Evolutionary conservation across 2,797 vertebrate species (phyloP).

Genomic region (Menidia menidia): DNA sequence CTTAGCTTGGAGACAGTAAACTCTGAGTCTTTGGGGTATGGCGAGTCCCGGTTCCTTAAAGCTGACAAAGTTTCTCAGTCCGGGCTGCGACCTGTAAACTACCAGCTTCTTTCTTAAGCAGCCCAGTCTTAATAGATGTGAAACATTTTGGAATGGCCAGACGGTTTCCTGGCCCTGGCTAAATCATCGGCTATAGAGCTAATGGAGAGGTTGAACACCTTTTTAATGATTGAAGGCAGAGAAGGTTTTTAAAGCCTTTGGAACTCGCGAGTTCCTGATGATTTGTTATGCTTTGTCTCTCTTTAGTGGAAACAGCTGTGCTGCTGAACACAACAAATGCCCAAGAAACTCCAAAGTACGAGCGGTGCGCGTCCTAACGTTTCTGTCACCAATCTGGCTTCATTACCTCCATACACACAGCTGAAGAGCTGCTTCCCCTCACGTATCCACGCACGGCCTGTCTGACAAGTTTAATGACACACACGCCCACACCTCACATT

Average conservation of each 20-base stretch:
- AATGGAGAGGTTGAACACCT: neutral
- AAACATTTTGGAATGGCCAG: too few relatives aligned
- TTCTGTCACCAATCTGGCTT: slow-evolving; percentile 52
- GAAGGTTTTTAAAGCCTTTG: neutral
- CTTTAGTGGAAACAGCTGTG: slow-evolving; percentile 14
- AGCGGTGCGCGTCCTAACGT: slow-evolving; percentile 48
- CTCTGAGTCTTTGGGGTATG: neutral
- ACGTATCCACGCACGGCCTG: slow-evolving; percentile 19
- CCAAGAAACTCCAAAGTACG: slow-evolving; percentile 38
- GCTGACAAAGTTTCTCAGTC: too few relatives aligned
- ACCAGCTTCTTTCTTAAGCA: too few relatives aligned
- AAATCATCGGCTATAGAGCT: neutral
- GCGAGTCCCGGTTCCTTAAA: too few relatives aligned
- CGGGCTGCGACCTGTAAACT: too few relatives aligned
- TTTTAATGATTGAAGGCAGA: neutral
- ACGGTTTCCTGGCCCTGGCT: neutral
- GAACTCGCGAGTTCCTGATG: neutral
- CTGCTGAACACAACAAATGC: neutral
- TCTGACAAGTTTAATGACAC: slow-evolving; percentile 34
- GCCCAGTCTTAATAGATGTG: too few relatives aligned
- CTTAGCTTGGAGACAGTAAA: neutral
- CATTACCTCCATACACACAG: slow-evolving; percentile 51
- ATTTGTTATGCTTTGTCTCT: slow-evolving; percentile 10
- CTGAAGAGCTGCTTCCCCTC: slow-evolving; percentile 27
- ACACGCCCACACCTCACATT: slow-evolving; percentile 14